phyloP scores from a whole-genome alignment of 2,113 vertebrate species.

The Tragelaphus buxtoni region DNA sequence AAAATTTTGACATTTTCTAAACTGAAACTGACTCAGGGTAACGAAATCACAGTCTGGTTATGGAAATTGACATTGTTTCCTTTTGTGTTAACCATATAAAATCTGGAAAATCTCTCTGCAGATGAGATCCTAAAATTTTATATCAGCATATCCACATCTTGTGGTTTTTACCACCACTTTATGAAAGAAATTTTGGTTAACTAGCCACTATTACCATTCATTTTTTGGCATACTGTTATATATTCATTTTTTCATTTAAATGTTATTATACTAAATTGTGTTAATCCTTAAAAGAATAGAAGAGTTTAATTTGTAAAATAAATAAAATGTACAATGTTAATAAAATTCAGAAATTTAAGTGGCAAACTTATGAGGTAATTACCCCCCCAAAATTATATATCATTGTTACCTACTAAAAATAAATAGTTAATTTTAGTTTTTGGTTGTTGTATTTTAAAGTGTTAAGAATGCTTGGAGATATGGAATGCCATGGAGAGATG shows the following conservation, averaged over 20 bases:
- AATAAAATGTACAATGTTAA: not conserved
- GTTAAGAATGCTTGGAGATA: conserved; percentile 3
- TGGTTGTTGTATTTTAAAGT: not conserved
- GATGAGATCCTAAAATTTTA: not conserved
- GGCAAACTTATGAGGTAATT: not conserved
- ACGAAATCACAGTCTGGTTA: not conserved
- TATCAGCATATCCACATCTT: not conserved
- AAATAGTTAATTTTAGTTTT: not conserved
- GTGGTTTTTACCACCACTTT: not conserved
- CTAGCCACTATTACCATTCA: not conserved
- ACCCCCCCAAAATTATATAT: not conserved
- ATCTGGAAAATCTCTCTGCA: not conserved
- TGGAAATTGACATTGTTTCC: not conserved
- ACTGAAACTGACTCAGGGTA: not conserved
- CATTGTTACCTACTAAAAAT: not conserved
- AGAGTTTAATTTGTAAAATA: not conserved
- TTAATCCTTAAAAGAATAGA: not conserved
- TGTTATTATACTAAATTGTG: not conserved
- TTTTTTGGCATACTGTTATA: not conserved
- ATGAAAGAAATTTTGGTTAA: not conserved
- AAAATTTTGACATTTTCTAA: not conserved
- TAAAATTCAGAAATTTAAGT: not conserved
- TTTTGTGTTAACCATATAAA: not conserved
- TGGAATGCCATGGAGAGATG: conserved; percentile 47
- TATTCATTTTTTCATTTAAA: not conserved